Evolutionary conservation across 2,888 invertebrate species (phyloP), one percentile per base, ranked within the genome.

Genomic region (Archaeoteleia sp.): DNA sequence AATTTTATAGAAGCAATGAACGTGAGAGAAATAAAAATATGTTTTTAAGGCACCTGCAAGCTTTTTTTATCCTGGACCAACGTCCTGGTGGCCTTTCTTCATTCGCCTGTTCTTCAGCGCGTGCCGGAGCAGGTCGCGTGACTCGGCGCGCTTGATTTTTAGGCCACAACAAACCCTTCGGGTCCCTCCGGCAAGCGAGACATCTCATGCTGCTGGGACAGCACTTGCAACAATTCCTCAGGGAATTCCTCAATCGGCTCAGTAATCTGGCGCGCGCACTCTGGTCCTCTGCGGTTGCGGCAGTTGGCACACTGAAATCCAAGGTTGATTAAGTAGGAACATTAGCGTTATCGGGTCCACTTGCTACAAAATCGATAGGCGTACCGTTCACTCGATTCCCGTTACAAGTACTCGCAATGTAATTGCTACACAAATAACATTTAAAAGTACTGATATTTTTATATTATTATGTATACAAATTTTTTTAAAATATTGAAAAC

Each of bases 201-300:
- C 83, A 84, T 66, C 78, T 77, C 84, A 84, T 85, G 6, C 51
- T 62, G 9, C 61, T 55, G 2, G 79, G 70, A 27, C 79, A 81
- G 25, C 80, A 76, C 66, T 77, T 74, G 68, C 75, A 74, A 48
- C 70, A 77, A 55, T 74, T 63, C 5, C 68, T 70, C 40, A 77
- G 46, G 3, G 72, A 75, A 32, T 67, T 75, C 17, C 70, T 74
- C 77, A 78, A 79, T n/a, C 78, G 77, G 9, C 65, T 61, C 32
- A 75, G 14, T 10, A 76, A 57, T 39, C 67, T 74, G 13, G 75
- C 74, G n/a, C 71, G 53, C 14, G 58, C 67, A 17, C 58, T 69
- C 39, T 67, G 57, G 10, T 66, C 67, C 37, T 23, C 66, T 39
- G 68, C 71, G 57, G 70, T 71, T 15, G 69, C 72, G 20, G 73